These are phyloP conservation scores for Lanius ludovicianus DNA, from an alignment of 2,113 vertebrate species.

Conservation along the genomic window DNA sequence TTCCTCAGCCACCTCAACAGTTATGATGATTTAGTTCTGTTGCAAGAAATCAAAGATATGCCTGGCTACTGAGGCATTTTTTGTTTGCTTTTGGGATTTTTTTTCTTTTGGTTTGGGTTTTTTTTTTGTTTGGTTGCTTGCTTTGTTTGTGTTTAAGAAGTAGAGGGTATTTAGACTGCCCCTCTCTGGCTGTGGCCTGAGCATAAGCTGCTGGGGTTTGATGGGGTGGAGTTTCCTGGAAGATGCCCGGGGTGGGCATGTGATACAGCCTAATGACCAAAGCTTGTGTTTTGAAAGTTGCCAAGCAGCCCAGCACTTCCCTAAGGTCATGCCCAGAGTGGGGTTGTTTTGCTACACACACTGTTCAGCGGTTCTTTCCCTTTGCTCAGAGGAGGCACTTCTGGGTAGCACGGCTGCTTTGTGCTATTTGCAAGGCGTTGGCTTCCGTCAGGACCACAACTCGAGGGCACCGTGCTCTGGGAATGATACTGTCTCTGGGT, in stretches of 20 bases:
- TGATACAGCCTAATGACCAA: not conserved
- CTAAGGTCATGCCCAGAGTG: not conserved
- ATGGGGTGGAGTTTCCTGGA: not conserved
- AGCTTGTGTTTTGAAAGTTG: not conserved
- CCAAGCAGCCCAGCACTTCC: not conserved
- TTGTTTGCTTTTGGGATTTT: not conserved
- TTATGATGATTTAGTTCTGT: not conserved
- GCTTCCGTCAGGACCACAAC: not conserved
- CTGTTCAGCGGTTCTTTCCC: fast-evolving
- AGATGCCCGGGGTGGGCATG: not conserved
- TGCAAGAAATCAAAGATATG: not conserved
- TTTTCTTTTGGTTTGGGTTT: not conserved
- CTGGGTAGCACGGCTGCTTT: not conserved
- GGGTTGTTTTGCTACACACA: not conserved
- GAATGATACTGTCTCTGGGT: not conserved
- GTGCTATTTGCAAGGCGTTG: not conserved
- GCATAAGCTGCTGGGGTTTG: not conserved
- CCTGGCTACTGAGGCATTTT: not conserved
- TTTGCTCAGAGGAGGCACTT: not conserved
- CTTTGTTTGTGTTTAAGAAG: not conserved
- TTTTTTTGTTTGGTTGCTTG: not conserved
- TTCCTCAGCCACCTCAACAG: not conserved
- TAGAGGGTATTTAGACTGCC: not conserved
- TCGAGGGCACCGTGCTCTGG: not conserved
- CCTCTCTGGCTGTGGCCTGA: not conserved